Base-by-base conservation (phyloP, 2,113 vertebrate genomes). In the Syngnathus scovelli region DNA sequence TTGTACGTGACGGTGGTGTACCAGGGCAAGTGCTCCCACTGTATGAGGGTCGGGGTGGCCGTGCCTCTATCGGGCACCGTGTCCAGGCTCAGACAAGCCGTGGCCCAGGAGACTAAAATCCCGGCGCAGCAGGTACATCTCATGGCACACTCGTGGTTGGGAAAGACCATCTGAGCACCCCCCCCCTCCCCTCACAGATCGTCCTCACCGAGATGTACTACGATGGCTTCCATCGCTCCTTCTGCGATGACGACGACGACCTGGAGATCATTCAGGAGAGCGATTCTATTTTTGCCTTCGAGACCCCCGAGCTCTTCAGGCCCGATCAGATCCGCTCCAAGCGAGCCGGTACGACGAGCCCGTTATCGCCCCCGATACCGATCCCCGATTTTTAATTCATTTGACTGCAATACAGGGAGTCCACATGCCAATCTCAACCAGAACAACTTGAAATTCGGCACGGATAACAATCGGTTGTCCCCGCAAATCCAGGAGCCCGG, bases 171-270 rank as follows among this genome's bases (percentile, higher is more conserved):
- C 27, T 33, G 27, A 33, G 27, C 27, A 27, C 27, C 27, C 27
- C 27, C 27, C 27, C 27, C 41, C 9, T 6, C 1, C 36, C 13
- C 18, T 67, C 82, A 33, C 27, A 99, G 97, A 98, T 99, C 1
- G 95, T 98, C 83, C 93, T 99, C 84, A 99, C 97, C 0, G 97
- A 99, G 91, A 98, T 99, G 95, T 99, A 99, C 90, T 98, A 92
- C 0, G 97, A 99, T 61, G 97, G 97, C 21, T 99, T 99, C 64
- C 97, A 99, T 55, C 97, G 97, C 79, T 99, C 97, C 79, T 99
- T 99, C 89, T 98, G 95, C 0, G 95, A 99, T 27, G 93, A 95
- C 0, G 95, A 91, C 0, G 91, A 99, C 0, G 95, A 99, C 86
- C 90, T 99, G 49, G 95, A 98, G 83, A 93, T 93, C 55, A 94